Percentiles rank a stretch among this genome's conserved stretches.
phyloP scores from a whole-genome alignment of 2,888 invertebrate species.

The Microctonus hyperodae region DNA sequence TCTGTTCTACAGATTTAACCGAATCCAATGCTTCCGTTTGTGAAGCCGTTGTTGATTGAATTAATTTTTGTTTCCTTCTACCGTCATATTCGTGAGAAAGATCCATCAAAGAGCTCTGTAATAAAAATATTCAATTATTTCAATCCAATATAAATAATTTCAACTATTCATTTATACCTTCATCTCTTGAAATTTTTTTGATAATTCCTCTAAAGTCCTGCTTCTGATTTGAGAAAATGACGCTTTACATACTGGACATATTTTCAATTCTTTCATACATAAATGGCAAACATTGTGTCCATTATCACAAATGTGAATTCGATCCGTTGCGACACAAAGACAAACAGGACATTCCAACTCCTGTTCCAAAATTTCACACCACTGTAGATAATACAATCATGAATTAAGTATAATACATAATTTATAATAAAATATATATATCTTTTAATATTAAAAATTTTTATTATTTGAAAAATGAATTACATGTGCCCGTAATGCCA shows the following conservation, averaged over 20 bases:
- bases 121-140: background rate
- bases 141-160: background rate
- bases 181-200: constrained; percentile 5
- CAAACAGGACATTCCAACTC: constrained; percentile 13
- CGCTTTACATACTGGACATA: constrained; percentile 9
- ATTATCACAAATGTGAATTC: background rate
- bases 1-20: background rate
- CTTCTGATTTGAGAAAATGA: background rate
- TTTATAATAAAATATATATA: no score
- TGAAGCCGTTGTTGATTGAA: background rate
- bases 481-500: no score
- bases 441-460: no score
- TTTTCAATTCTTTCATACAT: background rate
- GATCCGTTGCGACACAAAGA: background rate
- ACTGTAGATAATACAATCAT: background rate
- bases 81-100: background rate
- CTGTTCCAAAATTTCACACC: constrained; percentile 9
- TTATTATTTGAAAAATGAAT: no score
- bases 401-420: no score
- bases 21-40: constrained; percentile 10
- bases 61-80: no score
- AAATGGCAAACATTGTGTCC: constrained; percentile 11
- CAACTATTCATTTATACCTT: background rate
- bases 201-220: background rate
- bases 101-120: constrained; percentile 12